phyloP scores from a whole-genome alignment of 2,113 vertebrate species.

The Cyprinodon tularosa region DNA sequence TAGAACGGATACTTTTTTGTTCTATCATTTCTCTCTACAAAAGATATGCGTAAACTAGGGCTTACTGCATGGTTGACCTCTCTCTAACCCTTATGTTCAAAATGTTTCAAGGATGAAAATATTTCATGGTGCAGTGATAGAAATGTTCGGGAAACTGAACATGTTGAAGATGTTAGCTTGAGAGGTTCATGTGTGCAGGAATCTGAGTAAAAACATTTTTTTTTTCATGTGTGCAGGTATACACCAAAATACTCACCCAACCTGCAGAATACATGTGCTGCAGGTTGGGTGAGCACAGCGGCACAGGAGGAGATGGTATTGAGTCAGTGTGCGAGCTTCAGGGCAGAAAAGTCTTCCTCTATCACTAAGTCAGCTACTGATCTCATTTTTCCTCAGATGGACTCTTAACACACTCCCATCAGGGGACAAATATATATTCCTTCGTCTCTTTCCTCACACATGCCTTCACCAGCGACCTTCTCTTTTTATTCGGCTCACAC shows the following conservation, averaged over 20 bases:
- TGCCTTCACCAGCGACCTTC: conserved; percentile 45
- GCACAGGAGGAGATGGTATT: conserved; percentile 34
- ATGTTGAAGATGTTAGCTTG: conserved; percentile 53
- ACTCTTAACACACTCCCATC: conserved; percentile 72
- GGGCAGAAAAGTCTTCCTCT: conserved; percentile 73
- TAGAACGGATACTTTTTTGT: too few relatives aligned
- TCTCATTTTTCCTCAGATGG: conserved; percentile 75
- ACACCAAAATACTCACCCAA: conserved; percentile 3
- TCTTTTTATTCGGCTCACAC: conserved; percentile 44
- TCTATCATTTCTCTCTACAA: not conserved
- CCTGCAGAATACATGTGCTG: conserved; percentile 64
- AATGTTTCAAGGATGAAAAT: conserved; percentile 55
- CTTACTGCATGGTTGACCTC: not conserved
- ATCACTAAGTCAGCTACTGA: conserved; percentile 68
- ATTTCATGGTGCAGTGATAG: conserved; percentile 47
- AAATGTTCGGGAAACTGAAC: conserved; percentile 38
- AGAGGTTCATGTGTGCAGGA: conserved; percentile 49
- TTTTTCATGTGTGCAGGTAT: not conserved
- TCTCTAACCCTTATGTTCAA: not conserved
- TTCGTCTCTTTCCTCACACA: conserved; percentile 57
- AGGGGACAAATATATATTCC: conserved; percentile 67
- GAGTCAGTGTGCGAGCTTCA: conserved; percentile 67
- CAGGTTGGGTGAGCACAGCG: conserved; percentile 60
- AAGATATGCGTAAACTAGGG: not conserved
- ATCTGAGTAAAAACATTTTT: conserved; percentile 55